Percentiles rank a stretch among this genome's conserved stretches.
Evolutionary conservation across 2,888 invertebrate species (phyloP).

Genomic region (Phyllotreta striolata): DNA sequence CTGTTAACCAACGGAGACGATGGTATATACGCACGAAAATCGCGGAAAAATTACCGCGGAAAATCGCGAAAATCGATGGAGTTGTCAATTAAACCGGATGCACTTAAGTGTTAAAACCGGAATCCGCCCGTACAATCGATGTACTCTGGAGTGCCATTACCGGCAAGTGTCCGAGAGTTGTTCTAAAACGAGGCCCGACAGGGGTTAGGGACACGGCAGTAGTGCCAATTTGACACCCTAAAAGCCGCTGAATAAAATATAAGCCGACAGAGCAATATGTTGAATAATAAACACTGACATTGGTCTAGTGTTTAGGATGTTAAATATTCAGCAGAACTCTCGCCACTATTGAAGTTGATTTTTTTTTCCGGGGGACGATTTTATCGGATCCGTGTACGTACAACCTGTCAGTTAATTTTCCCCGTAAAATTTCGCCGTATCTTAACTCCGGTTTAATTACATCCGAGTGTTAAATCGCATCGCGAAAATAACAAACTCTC

Average conservation of each 20-base stretch:
- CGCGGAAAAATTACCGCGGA: too few relatives aligned
- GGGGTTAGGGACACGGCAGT: conserved; percentile 35
- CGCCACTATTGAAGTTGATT: conserved; percentile 44
- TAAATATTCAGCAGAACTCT: conserved; percentile 59
- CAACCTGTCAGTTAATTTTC: conserved; percentile 39
- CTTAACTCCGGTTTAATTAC: too few relatives aligned
- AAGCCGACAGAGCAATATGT: conserved; percentile 60
- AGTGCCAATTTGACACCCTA: conserved; percentile 61
- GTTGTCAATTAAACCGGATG: conserved; percentile 25
- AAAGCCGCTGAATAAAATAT: conserved; percentile 61
- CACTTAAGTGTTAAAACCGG: conserved; percentile 24
- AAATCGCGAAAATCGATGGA: too few relatives aligned
- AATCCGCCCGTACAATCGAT: conserved; percentile 19
- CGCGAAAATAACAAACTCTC: neutral
- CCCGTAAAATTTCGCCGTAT: too few relatives aligned
- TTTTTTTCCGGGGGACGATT: conserved; percentile 28
- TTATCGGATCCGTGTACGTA: conserved; percentile 30
- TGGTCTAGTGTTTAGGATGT: conserved; percentile 62
- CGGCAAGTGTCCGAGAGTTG: conserved; percentile 34
- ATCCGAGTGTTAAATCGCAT: too few relatives aligned
- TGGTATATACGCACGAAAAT: too few relatives aligned
- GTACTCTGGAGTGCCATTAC: conserved; percentile 37
- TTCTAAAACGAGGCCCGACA: conserved; percentile 39
- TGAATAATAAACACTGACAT: conserved; percentile 62
- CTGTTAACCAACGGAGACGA: conserved; percentile 27